phyloP scores from a whole-genome alignment of 2,797 vertebrate species.

The Acanthurus lineatus region DNA sequence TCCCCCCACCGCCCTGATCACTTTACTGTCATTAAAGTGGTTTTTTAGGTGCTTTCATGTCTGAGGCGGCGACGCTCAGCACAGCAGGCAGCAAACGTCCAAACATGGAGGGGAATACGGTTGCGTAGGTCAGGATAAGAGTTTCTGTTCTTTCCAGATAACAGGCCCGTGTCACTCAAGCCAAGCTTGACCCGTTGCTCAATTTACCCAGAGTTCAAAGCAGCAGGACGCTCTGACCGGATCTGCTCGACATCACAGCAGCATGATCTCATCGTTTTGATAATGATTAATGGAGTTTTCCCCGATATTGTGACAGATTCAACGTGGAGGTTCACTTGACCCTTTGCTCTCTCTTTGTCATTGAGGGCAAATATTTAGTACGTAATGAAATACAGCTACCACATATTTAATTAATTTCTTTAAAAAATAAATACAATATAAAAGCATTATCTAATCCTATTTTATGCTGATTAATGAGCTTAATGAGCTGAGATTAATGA shows the following conservation, averaged over 20 bases:
- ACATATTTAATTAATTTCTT: too few species aligned
- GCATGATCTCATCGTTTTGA: slow-evolving; percentile 60
- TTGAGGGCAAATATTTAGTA: too few species aligned
- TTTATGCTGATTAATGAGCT: too few species aligned
- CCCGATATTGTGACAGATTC: slow-evolving; percentile 26
- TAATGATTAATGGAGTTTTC: slow-evolving; percentile 71
- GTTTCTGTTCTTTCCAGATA: slow-evolving; percentile 61
- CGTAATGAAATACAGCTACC: too few species aligned
- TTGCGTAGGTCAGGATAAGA: slow-evolving; percentile 49
- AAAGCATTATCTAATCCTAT: too few species aligned
- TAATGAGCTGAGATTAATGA: too few species aligned
- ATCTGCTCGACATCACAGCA: slow-evolving; percentile 6
- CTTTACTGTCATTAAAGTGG: slow-evolving; percentile 71
- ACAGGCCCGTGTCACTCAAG: slow-evolving; percentile 34
- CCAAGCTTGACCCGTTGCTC: slow-evolving; percentile 60
- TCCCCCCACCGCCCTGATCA: slow-evolving; percentile 50
- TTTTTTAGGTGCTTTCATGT: slow-evolving; percentile 59
- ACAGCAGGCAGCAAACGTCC: slow-evolving; percentile 55
- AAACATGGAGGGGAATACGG: slow-evolving; percentile 31
- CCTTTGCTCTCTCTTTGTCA: slow-evolving; percentile 17
- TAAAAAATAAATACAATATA: too few species aligned
- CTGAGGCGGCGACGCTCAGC: slow-evolving; percentile 35
- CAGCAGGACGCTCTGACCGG: slow-evolving; percentile 59
- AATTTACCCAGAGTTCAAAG: slow-evolving; percentile 46
- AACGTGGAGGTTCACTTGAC: slow-evolving; percentile 8